Conservation (phyloP, 2,888 invertebrate genomes). For the Drosophila flavopinicola region DNA sequence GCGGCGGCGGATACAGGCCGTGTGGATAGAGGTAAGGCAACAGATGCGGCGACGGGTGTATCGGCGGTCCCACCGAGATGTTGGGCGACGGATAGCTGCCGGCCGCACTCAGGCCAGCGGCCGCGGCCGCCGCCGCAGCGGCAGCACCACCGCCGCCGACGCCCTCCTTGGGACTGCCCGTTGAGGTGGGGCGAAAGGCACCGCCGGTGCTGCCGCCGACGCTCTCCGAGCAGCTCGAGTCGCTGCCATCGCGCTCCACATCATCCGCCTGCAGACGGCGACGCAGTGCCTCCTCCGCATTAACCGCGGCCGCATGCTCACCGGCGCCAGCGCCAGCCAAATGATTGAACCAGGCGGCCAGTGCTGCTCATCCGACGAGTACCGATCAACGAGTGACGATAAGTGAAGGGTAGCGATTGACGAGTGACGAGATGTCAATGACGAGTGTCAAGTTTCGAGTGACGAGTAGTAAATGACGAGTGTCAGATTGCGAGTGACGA, state of each 20-base stretch:
- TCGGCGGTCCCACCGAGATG: constrained; percentile 96
- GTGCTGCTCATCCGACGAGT: constrained; percentile 73
- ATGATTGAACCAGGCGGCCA: constrained; percentile 88
- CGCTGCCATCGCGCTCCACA: constrained; percentile 88
- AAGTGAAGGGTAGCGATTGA: neutral
- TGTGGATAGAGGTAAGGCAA: constrained; percentile 97
- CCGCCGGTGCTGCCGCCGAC: constrained; percentile 85
- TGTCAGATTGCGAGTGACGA: neutral
- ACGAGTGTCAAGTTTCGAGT: neutral
- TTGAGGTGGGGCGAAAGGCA: constrained; percentile 85
- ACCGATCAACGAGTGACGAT: neutral
- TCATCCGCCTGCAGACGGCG: constrained; percentile 87
- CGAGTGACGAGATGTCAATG: constrained; percentile 2
- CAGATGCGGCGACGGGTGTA: constrained; percentile 94
- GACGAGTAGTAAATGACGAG: neutral
- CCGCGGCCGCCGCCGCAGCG: constrained; percentile 60
- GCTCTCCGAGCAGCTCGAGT: constrained; percentile 90
- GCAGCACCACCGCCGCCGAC: constrained; percentile 71
- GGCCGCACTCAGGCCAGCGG: constrained; percentile 77
- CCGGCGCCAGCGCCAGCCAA: constrained; percentile 85
- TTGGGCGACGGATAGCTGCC: constrained; percentile 92
- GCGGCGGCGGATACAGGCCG: constrained; percentile 93
- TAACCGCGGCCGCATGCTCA: constrained; percentile 85
- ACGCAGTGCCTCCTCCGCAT: constrained; percentile 84
- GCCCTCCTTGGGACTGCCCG: constrained; percentile 86